phyloP scores from a whole-genome alignment of 2,888 invertebrate genomes.

The Lutraria lutraria region DNA sequence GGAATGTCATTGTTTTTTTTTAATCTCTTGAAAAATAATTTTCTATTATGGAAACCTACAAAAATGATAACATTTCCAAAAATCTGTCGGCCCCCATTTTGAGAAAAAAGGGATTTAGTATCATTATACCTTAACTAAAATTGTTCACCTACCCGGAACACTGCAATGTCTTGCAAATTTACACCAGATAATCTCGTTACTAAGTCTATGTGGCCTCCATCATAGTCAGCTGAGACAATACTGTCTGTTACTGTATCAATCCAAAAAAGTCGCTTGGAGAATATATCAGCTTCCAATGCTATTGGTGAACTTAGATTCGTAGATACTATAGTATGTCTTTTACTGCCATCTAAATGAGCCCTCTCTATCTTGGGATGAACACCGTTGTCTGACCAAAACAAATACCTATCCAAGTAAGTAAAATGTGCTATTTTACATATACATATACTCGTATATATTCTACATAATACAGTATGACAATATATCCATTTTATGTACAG shows the following conservation, averaged over 20 bases:
- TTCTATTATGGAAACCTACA: too few species aligned
- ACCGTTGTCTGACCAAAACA: slow-evolving; percentile 60
- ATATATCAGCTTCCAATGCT: slow-evolving; percentile 45
- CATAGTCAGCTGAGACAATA: slow-evolving; percentile 17
- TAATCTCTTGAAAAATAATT: too few species aligned
- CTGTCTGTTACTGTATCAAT: slow-evolving; percentile 23
- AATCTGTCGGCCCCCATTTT: too few species aligned
- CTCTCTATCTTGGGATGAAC: slow-evolving; percentile 57
- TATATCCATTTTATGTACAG: too few species aligned
- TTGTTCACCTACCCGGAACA: slow-evolving; percentile 39
- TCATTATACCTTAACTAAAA: too few species aligned
- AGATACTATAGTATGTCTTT: slow-evolving; percentile 15
- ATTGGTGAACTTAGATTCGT: slow-evolving; percentile 17
- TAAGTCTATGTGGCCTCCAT: slow-evolving; percentile 13
- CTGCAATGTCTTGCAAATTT: slow-evolving; percentile 39
- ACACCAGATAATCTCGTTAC: slow-evolving; percentile 19
- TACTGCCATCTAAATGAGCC: slow-evolving; percentile 29
- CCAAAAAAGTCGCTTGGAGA: slow-evolving; percentile 31
- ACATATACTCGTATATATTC: not conserved
- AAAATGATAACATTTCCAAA: too few species aligned
- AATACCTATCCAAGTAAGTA: slow-evolving; percentile 15
- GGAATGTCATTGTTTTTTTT: too few species aligned
- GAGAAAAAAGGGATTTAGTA: too few species aligned
- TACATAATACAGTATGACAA: not conserved
- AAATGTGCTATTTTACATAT: too few species aligned